Evolutionary conservation across 2,797 vertebrate genomes (phyloP).

Genomic region (Microctenopoma lineatum): DNA sequence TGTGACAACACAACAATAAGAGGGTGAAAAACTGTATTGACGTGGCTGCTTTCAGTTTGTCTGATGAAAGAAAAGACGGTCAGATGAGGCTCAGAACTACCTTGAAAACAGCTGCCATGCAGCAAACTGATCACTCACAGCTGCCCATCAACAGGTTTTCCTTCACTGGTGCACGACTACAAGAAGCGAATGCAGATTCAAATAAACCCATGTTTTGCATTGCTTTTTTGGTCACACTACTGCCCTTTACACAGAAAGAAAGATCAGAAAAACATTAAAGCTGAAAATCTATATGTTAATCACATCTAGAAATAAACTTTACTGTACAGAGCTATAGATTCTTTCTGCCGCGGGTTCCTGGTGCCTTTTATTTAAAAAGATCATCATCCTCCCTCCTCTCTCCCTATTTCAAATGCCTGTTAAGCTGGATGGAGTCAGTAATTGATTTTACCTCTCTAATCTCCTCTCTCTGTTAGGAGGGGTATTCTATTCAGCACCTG

Average conservation of each 20-base stretch:
- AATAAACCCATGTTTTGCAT: background rate
- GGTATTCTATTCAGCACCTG: conserved; percentile 69
- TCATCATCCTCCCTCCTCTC: conserved; percentile 26
- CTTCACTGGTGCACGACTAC: background rate
- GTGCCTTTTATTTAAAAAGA: conserved; percentile 17
- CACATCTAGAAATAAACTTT: conserved; percentile 30
- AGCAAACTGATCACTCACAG: conserved; percentile 39
- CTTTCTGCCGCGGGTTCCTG: conserved; percentile 20
- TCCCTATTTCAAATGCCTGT: conserved; percentile 42
- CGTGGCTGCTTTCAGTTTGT: background rate
- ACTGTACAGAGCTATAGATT: conserved; percentile 18
- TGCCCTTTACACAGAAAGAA: background rate
- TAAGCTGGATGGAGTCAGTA: conserved; percentile 47
- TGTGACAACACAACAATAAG: background rate
- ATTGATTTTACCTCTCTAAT: conserved; percentile 70
- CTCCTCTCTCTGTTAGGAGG: conserved; percentile 63
- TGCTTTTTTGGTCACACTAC: too few relatives aligned
- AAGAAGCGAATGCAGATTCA: background rate
- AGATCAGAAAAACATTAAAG: conserved; percentile 1
- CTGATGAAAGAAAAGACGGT: conserved; percentile 11
- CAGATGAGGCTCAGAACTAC: conserved; percentile 39
- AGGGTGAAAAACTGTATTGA: background rate
- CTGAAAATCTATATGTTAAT: conserved; percentile 19
- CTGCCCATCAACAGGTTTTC: conserved; percentile 28
- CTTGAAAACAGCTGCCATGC: conserved; percentile 38